Base-by-base conservation (phyloP, 2,113 vertebrate genomes). In the Leucopternis melanops region DNA sequence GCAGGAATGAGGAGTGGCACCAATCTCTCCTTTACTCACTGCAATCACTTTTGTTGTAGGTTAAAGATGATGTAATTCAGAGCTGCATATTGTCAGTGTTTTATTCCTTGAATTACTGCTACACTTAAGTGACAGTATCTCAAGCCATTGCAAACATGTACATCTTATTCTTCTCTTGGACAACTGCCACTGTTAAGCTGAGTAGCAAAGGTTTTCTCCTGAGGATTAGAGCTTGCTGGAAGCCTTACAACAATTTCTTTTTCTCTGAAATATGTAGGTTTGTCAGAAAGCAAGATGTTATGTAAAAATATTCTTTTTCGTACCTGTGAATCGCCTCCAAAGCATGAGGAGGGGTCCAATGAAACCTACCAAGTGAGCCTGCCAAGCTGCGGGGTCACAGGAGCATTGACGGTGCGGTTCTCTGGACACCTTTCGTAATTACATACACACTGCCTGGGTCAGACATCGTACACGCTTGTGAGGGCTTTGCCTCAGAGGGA, bases 11-110 rank as follows among this genome's bases (percentile, higher is more conserved):
- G 50, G 16, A 89, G 40, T 6, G 4, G 55, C 42, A 80, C 15
- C 20, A 44, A 13, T 77, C n/a, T 92, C 29, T 78, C 21, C 31
- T 77, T 90, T 91, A 70, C 38, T 82, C 32, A 66, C 16, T 57
- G 18, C 7, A 42, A 40, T 81, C 29, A 44, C 54, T 82, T 75
- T 77, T 70, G 59, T 27, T 32, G 50, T 77, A 94, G 58, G 40
- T 95, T 95, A 94, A 92, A 89, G 52, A 80, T 96, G 73, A 94
- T 94, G 66, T 89, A 77, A 92, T 91, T 95, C 86, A 81, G 62
- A 91, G 45, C 32, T 91, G 54, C 31, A 31, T 73, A 49, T 71
- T 91, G 45, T 18, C 49, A 47, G 14, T 55, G n/a, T 23, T 92
- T 91, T 80, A 44, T 73, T 87, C 42, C 14, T 44, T 95, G 86